Evolutionary conservation across 2,113 vertebrate species (phyloP).

Genomic region (Reinhardtius hippoglossoides): DNA sequence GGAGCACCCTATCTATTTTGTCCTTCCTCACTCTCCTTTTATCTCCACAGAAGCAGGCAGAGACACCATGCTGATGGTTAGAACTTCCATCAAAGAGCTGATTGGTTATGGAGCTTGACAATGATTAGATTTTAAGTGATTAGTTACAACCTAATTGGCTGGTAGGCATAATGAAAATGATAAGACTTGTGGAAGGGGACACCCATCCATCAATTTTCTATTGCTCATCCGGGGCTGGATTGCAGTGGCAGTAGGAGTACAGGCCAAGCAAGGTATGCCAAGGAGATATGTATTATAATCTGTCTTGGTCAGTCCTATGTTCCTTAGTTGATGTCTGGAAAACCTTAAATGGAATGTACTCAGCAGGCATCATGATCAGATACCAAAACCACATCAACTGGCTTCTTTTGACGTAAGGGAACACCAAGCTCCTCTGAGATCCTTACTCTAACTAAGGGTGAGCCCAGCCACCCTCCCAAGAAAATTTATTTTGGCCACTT

Average conservation of each 20-base stretch:
- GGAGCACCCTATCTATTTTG: conserved; percentile 37
- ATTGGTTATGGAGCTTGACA: conserved; percentile 71
- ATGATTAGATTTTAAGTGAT: conserved; percentile 82
- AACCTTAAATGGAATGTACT: no score
- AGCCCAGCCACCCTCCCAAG: no score
- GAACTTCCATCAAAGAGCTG: conserved; percentile 55
- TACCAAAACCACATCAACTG: not conserved
- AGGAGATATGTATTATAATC: no score
- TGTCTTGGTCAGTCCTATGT: no score
- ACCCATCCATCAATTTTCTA: not conserved
- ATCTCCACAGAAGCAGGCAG: conserved; percentile 62
- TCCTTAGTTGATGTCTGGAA: no score
- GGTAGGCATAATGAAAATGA: conserved; percentile 65
- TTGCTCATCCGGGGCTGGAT: not conserved
- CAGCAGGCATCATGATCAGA: not conserved
- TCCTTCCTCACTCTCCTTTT: conserved; percentile 36
- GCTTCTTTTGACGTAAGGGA: not conserved
- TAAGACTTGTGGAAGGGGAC: conserved; percentile 26
- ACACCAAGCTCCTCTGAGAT: no score
- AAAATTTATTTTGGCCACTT: no score
- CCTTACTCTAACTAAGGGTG: no score
- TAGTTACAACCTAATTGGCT: conserved; percentile 75
- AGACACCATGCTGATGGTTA: conserved; percentile 47
- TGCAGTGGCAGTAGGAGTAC: not conserved
- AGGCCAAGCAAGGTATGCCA: not conserved